phyloP scores from a whole-genome alignment of 35 echinoderm and acorn worm species.

The Lytechinus variegatus region DNA sequence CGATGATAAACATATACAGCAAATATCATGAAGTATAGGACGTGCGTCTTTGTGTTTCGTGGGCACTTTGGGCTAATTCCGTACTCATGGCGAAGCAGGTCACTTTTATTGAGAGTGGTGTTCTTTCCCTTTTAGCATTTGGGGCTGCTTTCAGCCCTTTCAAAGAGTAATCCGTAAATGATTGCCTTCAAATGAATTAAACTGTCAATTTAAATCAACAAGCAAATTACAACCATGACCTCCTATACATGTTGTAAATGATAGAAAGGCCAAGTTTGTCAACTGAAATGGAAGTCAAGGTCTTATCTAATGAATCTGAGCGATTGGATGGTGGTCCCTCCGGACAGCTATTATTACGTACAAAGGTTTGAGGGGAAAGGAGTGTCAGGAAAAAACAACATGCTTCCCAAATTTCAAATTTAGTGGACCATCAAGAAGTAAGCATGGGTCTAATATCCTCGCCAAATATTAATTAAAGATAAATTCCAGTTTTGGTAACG shows the following conservation, averaged over 20 bases:
- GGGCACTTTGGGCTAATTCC: neutral
- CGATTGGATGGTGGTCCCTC: neutral
- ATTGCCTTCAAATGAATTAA: constrained; percentile 9
- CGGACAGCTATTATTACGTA: neutral
- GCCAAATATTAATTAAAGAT: too few species aligned
- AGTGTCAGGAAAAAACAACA: neutral
- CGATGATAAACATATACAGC: too few species aligned
- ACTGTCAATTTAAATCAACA: neutral
- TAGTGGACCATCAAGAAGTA: too few species aligned
- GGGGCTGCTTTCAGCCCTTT: neutral
- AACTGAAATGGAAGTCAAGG: constrained; percentile 1
- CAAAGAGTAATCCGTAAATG: neutral
- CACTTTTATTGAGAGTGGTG: neutral
- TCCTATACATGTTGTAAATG: neutral
- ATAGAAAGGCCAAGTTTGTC: constrained; percentile 13
- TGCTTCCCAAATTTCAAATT: too few species aligned
- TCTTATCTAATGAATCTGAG: neutral
- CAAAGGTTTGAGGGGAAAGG: neutral
- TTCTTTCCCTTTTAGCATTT: neutral
- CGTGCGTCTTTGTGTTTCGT: neutral
- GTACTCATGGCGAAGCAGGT: neutral
- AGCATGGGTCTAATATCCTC: too few species aligned
- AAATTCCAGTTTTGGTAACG: too few species aligned
- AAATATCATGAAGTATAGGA: neutral
- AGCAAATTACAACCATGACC: neutral